Evolutionary conservation across 1,140 invertebrate species (phyloP).

Genomic region (Glossosoma conforme): DNA sequence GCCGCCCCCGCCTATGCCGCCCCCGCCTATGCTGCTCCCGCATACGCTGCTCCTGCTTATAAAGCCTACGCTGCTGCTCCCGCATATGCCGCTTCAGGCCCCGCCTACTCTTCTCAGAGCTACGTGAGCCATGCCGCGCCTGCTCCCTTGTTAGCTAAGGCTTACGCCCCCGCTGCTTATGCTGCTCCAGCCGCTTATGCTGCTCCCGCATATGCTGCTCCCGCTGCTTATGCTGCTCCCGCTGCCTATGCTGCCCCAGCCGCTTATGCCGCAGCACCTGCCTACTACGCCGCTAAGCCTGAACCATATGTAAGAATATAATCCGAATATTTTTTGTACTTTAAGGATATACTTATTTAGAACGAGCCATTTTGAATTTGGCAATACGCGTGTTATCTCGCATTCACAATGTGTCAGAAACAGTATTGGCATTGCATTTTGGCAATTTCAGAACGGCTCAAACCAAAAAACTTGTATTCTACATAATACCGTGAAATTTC

Average conservation of each 20-base stretch:
- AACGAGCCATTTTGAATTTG: too few species aligned
- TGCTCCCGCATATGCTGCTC: slow-evolving; percentile 40
- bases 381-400: too few species aligned
- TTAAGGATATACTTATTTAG: not conserved
- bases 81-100: slow-evolving; percentile 25
- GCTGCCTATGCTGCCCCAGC: slow-evolving; percentile 29
- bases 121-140: slow-evolving; percentile 42
- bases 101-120: slow-evolving; percentile 41
- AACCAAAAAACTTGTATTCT: too few species aligned
- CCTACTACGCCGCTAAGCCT: slow-evolving; percentile 3
- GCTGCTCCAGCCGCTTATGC: slow-evolving; percentile 39
- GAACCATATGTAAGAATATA: slow-evolving; percentile 21
- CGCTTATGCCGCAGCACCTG: slow-evolving; percentile 7
- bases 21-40: slow-evolving; percentile 8
- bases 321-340: not conserved
- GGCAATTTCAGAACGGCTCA: too few species aligned
- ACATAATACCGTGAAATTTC: too few species aligned
- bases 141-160: slow-evolving; percentile 20
- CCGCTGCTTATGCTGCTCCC: slow-evolving; percentile 32
- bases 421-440: too few species aligned
- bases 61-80: slow-evolving; percentile 10
- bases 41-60: slow-evolving; percentile 8
- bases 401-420: too few species aligned
- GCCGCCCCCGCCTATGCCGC: slow-evolving; percentile 5
- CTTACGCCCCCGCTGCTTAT: slow-evolving; percentile 7